Conservation (phyloP, 2,888 invertebrate genomes). For the Malachius bipustulatus region DNA sequence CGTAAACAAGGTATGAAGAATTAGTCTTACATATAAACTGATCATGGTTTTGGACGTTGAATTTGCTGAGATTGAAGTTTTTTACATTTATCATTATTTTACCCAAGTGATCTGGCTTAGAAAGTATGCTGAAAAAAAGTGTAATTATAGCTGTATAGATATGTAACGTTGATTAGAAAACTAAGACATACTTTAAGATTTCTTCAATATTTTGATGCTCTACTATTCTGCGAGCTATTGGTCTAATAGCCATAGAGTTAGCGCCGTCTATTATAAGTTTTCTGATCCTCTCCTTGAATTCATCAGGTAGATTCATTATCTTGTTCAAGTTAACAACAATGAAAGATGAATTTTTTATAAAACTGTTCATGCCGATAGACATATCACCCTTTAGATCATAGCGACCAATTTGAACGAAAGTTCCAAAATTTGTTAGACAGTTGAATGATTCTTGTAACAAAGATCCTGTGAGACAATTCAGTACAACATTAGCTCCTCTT, state of each 20-base stretch:
- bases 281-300: conserved; percentile 44
- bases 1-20: conserved; percentile 31
- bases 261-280: conserved; percentile 52
- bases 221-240: conserved; percentile 54
- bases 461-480: conserved; percentile 85
- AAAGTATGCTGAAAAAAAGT: too few relatives aligned
- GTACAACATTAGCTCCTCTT: conserved; percentile 76
- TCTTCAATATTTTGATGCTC: conserved; percentile 50
- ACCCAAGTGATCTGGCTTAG: conserved; percentile 26
- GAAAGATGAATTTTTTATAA: conserved; percentile 67
- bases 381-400: conserved; percentile 62
- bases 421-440: conserved; percentile 48
- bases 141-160: too few relatives aligned
- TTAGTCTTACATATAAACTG: conserved; percentile 32
- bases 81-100: conserved; percentile 30
- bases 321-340: conserved; percentile 65
- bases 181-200: conserved; percentile 48
- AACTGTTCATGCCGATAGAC: conserved; percentile 57
- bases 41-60: conserved; percentile 29
- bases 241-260: conserved; percentile 50
- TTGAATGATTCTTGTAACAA: conserved; percentile 62
- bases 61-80: conserved; percentile 27
- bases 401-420: conserved; percentile 79
- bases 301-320: conserved; percentile 42
- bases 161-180: too few relatives aligned